These are phyloP conservation scores for Paguma larvata DNA, from an alignment of 2,797 vertebrate genomes.

Conservation along the genomic window DNA sequence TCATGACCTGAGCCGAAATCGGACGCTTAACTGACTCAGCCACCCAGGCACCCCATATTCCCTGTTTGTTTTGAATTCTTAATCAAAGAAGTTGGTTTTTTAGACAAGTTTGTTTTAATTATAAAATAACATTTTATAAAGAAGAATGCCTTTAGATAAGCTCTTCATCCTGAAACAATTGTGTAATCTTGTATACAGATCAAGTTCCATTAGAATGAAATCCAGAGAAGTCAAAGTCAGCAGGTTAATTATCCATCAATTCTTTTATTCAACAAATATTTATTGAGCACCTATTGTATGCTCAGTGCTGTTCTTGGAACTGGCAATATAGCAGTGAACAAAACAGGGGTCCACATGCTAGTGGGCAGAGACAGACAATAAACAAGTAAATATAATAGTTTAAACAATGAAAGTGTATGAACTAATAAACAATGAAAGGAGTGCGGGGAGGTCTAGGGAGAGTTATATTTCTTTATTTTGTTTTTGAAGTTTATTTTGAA, in stretches of 20 bases:
- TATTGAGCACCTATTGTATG: neutral
- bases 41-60: too few relatives aligned
- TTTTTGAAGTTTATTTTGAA: too few relatives aligned
- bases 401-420: neutral
- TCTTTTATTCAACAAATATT: neutral
- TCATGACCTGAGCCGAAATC: too few relatives aligned
- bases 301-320: neutral
- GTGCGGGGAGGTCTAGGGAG: neutral
- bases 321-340: neutral
- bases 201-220: slow-evolving; percentile 32
- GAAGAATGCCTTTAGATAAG: neutral
- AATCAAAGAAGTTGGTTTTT: neutral
- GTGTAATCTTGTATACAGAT: neutral
- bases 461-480: neutral
- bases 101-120: slow-evolving; percentile 20
- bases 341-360: neutral
- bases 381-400: neutral
- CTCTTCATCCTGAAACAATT: neutral
- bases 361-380: neutral
- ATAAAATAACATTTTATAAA: slow-evolving; percentile 12
- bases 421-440: neutral
- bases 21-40: too few relatives aligned
- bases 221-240: neutral
- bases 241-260: neutral
- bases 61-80: neutral